Evolutionary conservation across 2,797 vertebrate genomes (phyloP).

Genomic region (Bradypodion pumilum): DNA sequence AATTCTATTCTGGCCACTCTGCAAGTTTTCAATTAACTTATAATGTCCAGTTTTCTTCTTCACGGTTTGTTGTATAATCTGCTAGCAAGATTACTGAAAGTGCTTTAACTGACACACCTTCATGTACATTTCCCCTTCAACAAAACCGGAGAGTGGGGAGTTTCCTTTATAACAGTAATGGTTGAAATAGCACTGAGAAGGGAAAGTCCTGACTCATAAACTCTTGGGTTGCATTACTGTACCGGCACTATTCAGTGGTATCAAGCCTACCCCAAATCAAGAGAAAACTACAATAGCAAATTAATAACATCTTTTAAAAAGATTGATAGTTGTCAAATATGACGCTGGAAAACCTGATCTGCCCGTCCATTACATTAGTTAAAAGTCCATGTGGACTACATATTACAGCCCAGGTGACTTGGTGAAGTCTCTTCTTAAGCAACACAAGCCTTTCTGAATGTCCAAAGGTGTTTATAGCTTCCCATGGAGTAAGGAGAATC

Average conservation of each 20-base stretch:
- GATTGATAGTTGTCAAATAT: not conserved
- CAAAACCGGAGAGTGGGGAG: not conserved
- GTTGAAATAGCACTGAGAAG: not conserved
- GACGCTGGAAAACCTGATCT: not conserved
- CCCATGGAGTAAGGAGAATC: not conserved
- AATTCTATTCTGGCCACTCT: not conserved
- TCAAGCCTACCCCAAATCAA: not conserved
- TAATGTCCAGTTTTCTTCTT: not conserved
- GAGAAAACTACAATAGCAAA: not conserved
- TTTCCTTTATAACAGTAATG: slow-evolving; percentile 4
- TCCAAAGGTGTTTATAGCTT: not conserved
- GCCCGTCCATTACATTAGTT: not conserved
- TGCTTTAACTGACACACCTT: not conserved
- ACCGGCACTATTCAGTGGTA: not conserved
- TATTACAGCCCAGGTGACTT: slow-evolving; percentile 26
- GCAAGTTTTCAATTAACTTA: not conserved
- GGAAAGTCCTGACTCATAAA: not conserved
- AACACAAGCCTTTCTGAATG: not conserved
- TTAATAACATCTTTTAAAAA: not conserved
- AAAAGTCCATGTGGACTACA: not conserved
- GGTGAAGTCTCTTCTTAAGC: not conserved
- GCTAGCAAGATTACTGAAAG: not conserved
- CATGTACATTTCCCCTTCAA: not conserved
- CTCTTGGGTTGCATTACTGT: not conserved
- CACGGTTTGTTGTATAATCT: not conserved